Conservation (phyloP, 2,888 invertebrate genomes). For the Drosophila fulvimacula region DNA sequence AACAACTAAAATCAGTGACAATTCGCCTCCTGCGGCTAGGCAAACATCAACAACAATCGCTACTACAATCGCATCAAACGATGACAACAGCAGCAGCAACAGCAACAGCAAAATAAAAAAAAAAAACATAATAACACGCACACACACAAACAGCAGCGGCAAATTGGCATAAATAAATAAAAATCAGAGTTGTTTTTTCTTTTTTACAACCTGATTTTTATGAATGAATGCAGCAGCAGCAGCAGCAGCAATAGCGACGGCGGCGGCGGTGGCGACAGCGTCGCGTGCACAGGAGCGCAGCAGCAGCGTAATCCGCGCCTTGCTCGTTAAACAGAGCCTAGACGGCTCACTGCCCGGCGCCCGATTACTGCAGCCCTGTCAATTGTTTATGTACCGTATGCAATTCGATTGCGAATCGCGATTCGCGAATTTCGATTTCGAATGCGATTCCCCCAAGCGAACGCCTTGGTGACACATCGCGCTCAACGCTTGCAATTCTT, state of each 20-base stretch:
- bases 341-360: conserved; percentile 10
- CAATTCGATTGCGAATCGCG: conserved; percentile 42
- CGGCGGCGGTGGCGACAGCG: conserved; percentile 28
- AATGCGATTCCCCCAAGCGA: conserved; percentile 30
- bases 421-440: conserved; percentile 48
- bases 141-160: conserved; percentile 53
- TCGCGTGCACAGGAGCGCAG: conserved; percentile 74
- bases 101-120: no score
- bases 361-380: conserved; percentile 36
- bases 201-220: conserved; percentile 80
- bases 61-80: conserved; percentile 20
- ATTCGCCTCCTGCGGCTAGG: conserved; percentile 54
- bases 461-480: conserved; percentile 62
- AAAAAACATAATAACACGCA: conserved; percentile 16
- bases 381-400: conserved; percentile 24
- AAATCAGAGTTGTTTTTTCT: conserved; percentile 54
- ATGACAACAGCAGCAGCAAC: conserved; percentile 18
- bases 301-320: conserved; percentile 38
- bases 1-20: conserved; percentile 58
- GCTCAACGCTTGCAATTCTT: conserved; percentile 54
- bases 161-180: conserved; percentile 78
- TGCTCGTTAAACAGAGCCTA: conserved; percentile 10
- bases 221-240: conserved; percentile 72
- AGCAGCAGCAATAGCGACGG: conserved; percentile 39
- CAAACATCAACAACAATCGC: conserved; percentile 32